Conservation (phyloP, 1,140 invertebrate species). For the Coptotermes formosanus region DNA sequence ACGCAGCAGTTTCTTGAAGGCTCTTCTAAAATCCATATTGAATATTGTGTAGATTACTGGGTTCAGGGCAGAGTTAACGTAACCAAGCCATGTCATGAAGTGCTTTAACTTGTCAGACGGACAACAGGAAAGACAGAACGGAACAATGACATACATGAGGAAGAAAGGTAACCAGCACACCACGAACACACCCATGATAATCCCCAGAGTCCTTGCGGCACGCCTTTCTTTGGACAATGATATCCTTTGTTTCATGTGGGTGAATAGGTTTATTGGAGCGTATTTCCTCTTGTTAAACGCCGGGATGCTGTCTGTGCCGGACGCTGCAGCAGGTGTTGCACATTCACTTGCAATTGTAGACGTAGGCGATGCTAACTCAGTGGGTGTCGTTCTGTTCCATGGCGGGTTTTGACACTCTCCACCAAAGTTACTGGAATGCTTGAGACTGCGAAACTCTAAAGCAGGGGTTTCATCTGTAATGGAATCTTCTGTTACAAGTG, state of each 20-base stretch:
- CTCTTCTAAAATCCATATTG: conserved; percentile 92
- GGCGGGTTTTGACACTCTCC: conserved; percentile 33
- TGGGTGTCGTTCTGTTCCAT: conserved; percentile 29
- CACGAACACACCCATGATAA: conserved; percentile 94
- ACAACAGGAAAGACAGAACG: conserved; percentile 77
- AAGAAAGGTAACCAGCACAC: conserved; percentile 97
- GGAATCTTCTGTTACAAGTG: conserved; percentile 61
- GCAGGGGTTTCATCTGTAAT: conserved; percentile 50
- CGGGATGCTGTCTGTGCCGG: neutral
- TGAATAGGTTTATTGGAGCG: conserved; percentile 78
- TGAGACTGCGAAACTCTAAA: conserved; percentile 39
- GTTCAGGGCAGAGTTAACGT: conserved; percentile 96
- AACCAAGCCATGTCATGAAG: conserved; percentile 95
- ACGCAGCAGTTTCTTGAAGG: conserved; percentile 84
- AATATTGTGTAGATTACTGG: conserved; percentile 98
- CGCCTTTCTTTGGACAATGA: conserved; percentile 88
- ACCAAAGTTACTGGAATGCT: conserved; percentile 35
- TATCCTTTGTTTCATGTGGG: conserved; percentile 91
- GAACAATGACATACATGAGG: conserved; percentile 88
- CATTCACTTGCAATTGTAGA: neutral
- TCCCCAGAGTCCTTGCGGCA: conserved; percentile 87
- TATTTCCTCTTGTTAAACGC: neutral
- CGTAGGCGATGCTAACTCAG: neutral
- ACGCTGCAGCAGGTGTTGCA: neutral
- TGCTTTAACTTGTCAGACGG: conserved; percentile 77